These are phyloP conservation scores for Neodiprion lecontei DNA, from an alignment of 1,140 invertebrate species.

Conservation along the genomic window DNA sequence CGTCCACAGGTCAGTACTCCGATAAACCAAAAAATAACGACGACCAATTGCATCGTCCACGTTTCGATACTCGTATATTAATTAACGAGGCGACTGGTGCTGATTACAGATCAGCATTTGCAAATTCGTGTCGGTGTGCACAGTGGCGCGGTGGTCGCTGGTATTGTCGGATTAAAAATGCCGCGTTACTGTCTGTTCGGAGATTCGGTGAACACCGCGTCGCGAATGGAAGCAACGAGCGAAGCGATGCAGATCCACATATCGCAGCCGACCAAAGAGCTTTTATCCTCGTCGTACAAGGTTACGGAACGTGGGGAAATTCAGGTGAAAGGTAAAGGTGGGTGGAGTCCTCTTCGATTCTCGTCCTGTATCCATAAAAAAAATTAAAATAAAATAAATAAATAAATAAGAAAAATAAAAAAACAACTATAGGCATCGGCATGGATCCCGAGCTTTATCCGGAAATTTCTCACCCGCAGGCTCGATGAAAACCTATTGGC, in stretches of 20 bases:
- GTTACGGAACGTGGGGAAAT: constrained; percentile 84
- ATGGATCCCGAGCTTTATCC: constrained; percentile 1
- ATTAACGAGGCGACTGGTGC: constrained; percentile 10
- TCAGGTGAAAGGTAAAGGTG: constrained; percentile 87
- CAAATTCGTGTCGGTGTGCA: constrained; percentile 90
- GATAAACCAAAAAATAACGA: neutral
- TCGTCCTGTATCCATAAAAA: neutral
- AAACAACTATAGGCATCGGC: no score
- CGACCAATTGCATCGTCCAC: neutral
- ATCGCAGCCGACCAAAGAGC: constrained; percentile 83
- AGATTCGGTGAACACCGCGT: constrained; percentile 91
- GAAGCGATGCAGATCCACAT: constrained; percentile 95
- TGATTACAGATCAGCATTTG: constrained; percentile 76
- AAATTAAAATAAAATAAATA: neutral
- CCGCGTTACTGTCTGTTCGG: constrained; percentile 94
- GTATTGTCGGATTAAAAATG: constrained; percentile 96
- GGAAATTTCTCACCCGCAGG: constrained; percentile 62
- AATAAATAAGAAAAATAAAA: neutral
- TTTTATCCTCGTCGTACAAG: constrained; percentile 78
- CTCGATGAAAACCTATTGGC: constrained; percentile 93
- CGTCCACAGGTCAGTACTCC: constrained; percentile 76
- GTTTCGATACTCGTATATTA: neutral
- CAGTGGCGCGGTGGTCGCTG: constrained; percentile 90
- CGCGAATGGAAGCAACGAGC: constrained; percentile 90
- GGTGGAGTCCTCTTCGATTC: constrained; percentile 11